Evolutionary conservation across 2,888 invertebrate genomes (phyloP).

Genomic region (Helobdella robusta): DNA sequence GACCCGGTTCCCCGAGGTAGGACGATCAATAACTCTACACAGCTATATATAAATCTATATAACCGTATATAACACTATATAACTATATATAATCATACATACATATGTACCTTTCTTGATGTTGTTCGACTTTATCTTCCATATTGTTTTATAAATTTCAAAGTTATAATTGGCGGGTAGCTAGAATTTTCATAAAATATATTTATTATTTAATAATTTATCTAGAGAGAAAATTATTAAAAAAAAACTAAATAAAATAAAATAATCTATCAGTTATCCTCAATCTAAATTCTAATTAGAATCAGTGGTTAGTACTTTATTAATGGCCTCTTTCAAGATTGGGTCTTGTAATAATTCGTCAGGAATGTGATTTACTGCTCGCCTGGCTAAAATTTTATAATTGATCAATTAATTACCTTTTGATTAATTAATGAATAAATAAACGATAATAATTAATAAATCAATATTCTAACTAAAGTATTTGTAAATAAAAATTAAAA

Average conservation of each 20-base stretch:
- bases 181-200: conserved; percentile 36
- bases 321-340: conserved; percentile 39
- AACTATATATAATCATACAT: too few species aligned
- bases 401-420: too few species aligned
- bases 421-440: too few species aligned
- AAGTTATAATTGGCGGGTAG: conserved; percentile 93
- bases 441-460: too few species aligned
- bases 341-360: conserved; percentile 43
- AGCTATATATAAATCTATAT: too few species aligned
- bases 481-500: too few species aligned
- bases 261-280: neutral
- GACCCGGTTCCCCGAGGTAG: too few species aligned
- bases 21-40: too few species aligned
- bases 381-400: neutral
- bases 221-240: neutral
- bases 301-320: conserved; percentile 37
- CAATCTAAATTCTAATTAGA: neutral
- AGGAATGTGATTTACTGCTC: conserved; percentile 36
- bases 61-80: too few species aligned
- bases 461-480: too few species aligned
- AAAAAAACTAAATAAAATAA: neutral
- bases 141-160: conserved; percentile 92
- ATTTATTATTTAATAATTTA: neutral
- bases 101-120: conserved; percentile 59
- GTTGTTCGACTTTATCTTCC: conserved; percentile 76